Percentiles rank a stretch among this genome's conserved stretches.
Conservation (phyloP, 2,113 vertebrate species). For the Colistium nudipinnis region DNA sequence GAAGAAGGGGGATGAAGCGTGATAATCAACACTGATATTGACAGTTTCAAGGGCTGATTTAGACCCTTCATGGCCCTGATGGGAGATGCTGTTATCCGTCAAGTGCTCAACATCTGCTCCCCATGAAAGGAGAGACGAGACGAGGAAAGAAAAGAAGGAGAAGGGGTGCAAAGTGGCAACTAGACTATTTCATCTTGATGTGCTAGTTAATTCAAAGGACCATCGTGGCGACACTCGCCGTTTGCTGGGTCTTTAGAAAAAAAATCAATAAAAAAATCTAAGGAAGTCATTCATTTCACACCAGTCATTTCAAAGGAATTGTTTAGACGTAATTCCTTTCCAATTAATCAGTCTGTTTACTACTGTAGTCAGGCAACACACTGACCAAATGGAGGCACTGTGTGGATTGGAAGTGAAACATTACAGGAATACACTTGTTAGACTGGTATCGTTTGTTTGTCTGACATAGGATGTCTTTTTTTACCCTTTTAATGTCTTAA, state of each 20-base stretch:
- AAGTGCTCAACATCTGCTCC: conserved; percentile 72
- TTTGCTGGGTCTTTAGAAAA: conserved; percentile 34
- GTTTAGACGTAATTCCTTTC: conserved; percentile 14
- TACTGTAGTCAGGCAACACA: not conserved
- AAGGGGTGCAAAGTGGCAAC: conserved; percentile 34
- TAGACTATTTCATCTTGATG: conserved; percentile 47
- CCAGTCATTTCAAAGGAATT: conserved; percentile 3
- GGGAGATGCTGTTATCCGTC: conserved; percentile 62
- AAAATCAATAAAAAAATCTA: conserved; percentile 36
- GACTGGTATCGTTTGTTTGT: conserved; percentile 12
- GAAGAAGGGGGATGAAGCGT: conserved; percentile 36
- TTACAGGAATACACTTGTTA: not conserved
- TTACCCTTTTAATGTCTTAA: conserved; percentile 2
- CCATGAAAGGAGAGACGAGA: conserved; percentile 60
- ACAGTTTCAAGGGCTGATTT: conserved; percentile 60
- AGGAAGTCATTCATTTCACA: conserved; percentile 36
- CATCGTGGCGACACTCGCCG: not conserved
- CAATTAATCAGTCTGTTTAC: conserved; percentile 7
- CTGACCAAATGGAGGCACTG: conserved; percentile 1
- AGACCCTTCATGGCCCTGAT: conserved; percentile 51
- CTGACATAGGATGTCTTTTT: not conserved
- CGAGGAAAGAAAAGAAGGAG: conserved; percentile 18
- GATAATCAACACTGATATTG: conserved; percentile 62
- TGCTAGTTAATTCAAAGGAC: conserved; percentile 39
- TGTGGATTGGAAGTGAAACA: not conserved